Evolutionary conservation across 2,113 vertebrate genomes (phyloP), one percentile per base, ranked within the genome.

Genomic region (Gobius niger): DNA sequence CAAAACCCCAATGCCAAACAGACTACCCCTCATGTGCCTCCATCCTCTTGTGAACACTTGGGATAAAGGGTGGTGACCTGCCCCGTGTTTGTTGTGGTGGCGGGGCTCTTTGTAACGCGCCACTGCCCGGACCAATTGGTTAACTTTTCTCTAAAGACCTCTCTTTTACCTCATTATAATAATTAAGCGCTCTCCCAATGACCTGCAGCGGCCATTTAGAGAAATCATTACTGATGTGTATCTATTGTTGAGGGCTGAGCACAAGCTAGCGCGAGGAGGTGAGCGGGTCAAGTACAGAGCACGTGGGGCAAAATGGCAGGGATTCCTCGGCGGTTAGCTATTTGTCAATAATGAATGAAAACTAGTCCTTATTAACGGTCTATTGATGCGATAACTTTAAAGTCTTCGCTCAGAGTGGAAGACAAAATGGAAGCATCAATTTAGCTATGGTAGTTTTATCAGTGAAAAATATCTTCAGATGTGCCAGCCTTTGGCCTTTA

Each of bases 161-260:
- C 84, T 83, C 67, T 68, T 83, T 83, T 76, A 78, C 61, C 75
- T 87, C 84, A 83, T 87, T 88, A 83, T 80, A 72, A 65, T 74
- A 82, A 85, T 82, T 62, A 84, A 82, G 70, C 13, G 70, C 68
- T 84, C 67, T 65, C 44, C 53, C 82, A 82, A 53, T 77, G 82
- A 88, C 81, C 81, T 80, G 81, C 70, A 84, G 82, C 68, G 65
- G 67, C 63, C 73, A 19, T 83, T 87, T 84, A 81, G 63, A 76
- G 67, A 85, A 87, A 82, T 81, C 47, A 44, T 80, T 73, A 65
- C 69, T 68, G 67, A 87, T 83, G 85, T 76, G 60, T 56, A 75
- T 82, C 60, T 81, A 78, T 76, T 71, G 65, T 78, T 74, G 14
- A 72, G 63, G 42, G 44, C 47, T 75, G 65, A 85, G 79, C 76